Evolutionary conservation across 2,888 invertebrate genomes (phyloP).

Genomic region (Pelosia muscerda): DNA sequence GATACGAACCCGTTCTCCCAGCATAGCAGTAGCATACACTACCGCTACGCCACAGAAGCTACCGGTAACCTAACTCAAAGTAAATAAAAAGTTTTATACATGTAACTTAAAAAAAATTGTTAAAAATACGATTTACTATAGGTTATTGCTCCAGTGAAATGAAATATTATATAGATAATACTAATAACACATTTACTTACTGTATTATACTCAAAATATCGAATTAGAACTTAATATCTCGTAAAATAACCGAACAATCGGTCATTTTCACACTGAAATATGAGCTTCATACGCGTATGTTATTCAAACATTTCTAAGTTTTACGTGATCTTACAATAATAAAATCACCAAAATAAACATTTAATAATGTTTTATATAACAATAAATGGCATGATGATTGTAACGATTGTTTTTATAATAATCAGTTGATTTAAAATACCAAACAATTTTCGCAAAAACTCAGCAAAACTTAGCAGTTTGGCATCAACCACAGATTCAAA

Average conservation of each 20-base stretch:
- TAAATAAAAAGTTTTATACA: no score
- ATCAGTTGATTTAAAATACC: conserved; percentile 18
- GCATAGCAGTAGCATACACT: no score
- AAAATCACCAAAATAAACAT: background rate
- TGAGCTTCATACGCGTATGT: conserved; percentile 27
- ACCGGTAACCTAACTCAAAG: no score
- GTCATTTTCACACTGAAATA: conserved; percentile 34
- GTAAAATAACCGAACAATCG: conserved; percentile 25
- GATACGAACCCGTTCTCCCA: no score
- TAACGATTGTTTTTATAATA: conserved; percentile 6
- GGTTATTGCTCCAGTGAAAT: background rate
- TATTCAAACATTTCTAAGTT: conserved; percentile 17
- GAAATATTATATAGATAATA: background rate
- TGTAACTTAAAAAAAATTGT: no score
- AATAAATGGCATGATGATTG: conserved; percentile 3
- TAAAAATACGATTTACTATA: no score
- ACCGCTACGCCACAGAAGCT: no score
- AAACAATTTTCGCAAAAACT: conserved; percentile 28
- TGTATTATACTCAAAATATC: background rate
- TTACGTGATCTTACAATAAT: conserved; percentile 2
- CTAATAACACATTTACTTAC: conserved; percentile 27
- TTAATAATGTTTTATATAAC: background rate
- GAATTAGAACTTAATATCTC: conserved; percentile 23
- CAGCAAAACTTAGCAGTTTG: conserved; percentile 17
- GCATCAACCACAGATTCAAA: conserved; percentile 11